These are phyloP conservation scores for Forbesichthys agassizii DNA, from an alignment of 2,113 vertebrate species.

Conservation along the genomic window DNA sequence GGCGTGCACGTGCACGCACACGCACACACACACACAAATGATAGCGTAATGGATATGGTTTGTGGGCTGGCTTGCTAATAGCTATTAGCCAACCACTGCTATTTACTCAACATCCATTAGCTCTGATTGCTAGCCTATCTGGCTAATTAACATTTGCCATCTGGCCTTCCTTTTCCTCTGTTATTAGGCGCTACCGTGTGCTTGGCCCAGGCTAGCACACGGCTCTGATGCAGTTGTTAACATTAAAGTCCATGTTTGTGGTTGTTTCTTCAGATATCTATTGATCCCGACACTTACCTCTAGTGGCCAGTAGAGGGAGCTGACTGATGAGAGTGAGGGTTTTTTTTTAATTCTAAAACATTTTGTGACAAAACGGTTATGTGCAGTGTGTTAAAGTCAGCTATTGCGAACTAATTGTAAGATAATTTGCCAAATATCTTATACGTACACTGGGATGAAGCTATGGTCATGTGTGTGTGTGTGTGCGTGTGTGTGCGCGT, in stretches of 20 bases:
- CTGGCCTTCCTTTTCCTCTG: conserved; percentile 37
- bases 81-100: conserved; percentile 58
- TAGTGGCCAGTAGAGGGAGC: conserved; percentile 15
- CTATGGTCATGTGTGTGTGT: too few relatives aligned
- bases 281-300: conserved; percentile 1
- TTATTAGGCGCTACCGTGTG: conserved; percentile 36
- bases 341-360: too few relatives aligned
- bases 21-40: conserved; percentile 13
- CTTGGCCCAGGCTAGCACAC: conserved; percentile 13
- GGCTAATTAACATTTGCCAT: conserved; percentile 61
- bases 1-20: background rate
- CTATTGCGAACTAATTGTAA: too few relatives aligned
- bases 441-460: too few relatives aligned
- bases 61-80: conserved; percentile 44
- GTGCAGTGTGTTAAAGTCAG: too few relatives aligned
- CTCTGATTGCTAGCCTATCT: conserved; percentile 60
- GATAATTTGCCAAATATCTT: too few relatives aligned
- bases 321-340: too few relatives aligned
- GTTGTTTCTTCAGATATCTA: conserved; percentile 8
- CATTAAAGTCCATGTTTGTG: conserved; percentile 24
- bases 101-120: conserved; percentile 65
- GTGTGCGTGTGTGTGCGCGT: too few relatives aligned
- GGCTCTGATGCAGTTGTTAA: conserved; percentile 39
- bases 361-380: too few relatives aligned
- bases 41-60: conserved; percentile 24